Evolutionary conservation across 2,113 vertebrate genomes (phyloP), one percentile per base, ranked within the genome.

Genomic region (Sylvia atricapilla): DNA sequence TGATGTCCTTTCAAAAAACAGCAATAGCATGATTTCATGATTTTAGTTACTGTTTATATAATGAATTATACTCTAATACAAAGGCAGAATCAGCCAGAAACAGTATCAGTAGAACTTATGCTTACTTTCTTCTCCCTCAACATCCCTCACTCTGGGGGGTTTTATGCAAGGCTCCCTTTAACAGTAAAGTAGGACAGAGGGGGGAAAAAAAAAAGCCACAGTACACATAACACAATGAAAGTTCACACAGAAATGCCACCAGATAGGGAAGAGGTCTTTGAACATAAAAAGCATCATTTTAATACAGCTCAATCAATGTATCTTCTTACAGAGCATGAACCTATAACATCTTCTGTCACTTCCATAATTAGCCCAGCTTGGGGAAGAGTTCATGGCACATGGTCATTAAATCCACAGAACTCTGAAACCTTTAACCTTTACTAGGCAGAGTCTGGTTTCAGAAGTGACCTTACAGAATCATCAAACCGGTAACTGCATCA

Each of bases 341-440:
- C 85, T 84, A 3, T 78, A 94, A 68, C 67, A 91, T 88, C 87
- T 96, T 97, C 83, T 90, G 70, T 64, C 44, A 70, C 43, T 87
- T 94, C 97, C 98, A 98, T 98, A 98, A 97, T 97, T 98, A 98
- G 97, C 55, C 13, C 39, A 83, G 82, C 94, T 70, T 82, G 63
- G 60, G 90, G 75, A 80, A 94, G 74, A 93, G 35, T 84, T 73
- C 60, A 84, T 89, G 87, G 93, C 95, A 93, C 64, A 66, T 1
- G 59, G 79, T 55, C 84, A 63, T 33, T 94, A 84, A 84, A 86
- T 25, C 67, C 93, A 91, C 44, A 84, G 91, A 74, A 50, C 89
- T 67, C 77, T 79, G 84, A 93, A 93, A 96, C 90, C 93, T 73
- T 97, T 98, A 98, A 97, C 98, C 98, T 99, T 99, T 98, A 96